Base-by-base conservation (phyloP, 2,888 invertebrate genomes). In the Scaptomyza cyrtandrae region DNA sequence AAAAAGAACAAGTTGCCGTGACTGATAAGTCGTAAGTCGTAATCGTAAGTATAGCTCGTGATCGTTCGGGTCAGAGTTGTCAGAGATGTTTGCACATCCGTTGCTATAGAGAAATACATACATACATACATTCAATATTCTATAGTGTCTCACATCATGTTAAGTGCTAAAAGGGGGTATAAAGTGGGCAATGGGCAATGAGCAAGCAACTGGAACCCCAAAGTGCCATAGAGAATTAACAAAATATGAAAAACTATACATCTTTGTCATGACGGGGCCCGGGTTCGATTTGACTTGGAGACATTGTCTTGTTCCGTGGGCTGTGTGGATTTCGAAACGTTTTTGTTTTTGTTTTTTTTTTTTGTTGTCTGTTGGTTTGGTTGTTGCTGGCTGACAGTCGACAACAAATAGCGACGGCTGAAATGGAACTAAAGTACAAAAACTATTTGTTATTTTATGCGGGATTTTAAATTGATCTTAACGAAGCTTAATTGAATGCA, bases 381-480 rank as follows among this genome's bases (percentile, higher is more conserved):
- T n/a, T n/a, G n/a, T n/a, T n/a, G n/a, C 48, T 59, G 58, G 16
- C 57, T 39, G 74, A 70, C 62, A 62, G 70, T 53, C 75, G 69
- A 79, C 68, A 77, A 77, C 75, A 66, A 80, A 76, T 80, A 78
- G 71, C 79, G 67, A 83, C 72, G 67, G 64, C 78, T 75, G 78
- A 86, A 84, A 82, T 87, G 85, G 74, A 86, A 89, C 90, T 89
- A 86, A 88, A 87, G 81, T 78, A 86, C 82, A 86, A 85, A 80
- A 81, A 86, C 84, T 82, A 87, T 89, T 89, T 89, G 89, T 83
- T 87, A 90, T 90, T 90, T 90, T 90, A 92, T 92, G 92, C 92
- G 92, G 92, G 92, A 91, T 88, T 91, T 90, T 92, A 92, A 92
- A 92, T 92, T 92, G 92, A 91, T 92, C 91, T 92, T 92, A 92